A percentile compares a stretch with the other conserved stretches of the same genome.
These are phyloP conservation scores for Hoplodrina ambigua DNA, from an alignment of 2,888 invertebrate genomes.

Conservation along the genomic window DNA sequence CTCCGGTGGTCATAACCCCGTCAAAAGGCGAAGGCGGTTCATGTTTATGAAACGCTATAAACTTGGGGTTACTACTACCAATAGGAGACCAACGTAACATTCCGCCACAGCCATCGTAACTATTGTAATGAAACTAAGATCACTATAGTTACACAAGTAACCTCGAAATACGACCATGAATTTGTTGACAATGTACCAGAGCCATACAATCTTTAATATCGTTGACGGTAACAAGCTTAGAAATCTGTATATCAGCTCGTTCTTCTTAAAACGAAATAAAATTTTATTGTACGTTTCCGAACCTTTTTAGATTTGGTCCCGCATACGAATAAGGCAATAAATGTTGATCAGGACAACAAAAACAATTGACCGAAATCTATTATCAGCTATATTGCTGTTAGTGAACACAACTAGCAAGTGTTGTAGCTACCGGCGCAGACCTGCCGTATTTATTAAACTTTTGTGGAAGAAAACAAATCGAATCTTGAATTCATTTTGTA, in stretches of 20 bases:
- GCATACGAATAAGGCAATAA: slow-evolving; percentile 87
- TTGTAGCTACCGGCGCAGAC: slow-evolving; percentile 32
- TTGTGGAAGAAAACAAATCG: slow-evolving; percentile 46
- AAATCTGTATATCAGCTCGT: slow-evolving; percentile 66
- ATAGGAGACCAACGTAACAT: slow-evolving; percentile 50
- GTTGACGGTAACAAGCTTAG: slow-evolving; percentile 51
- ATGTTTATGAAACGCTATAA: slow-evolving; percentile 72
- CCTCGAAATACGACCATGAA: slow-evolving; percentile 38
- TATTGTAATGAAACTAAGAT: slow-evolving; percentile 60
- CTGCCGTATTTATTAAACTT: slow-evolving; percentile 55
- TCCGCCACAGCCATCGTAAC: slow-evolving; percentile 50
- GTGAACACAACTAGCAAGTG: slow-evolving; percentile 60
- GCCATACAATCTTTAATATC: slow-evolving; percentile 36
- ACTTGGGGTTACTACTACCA: slow-evolving; percentile 53
- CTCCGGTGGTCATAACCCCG: slow-evolving; percentile 66
- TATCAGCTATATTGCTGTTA: slow-evolving; percentile 78
- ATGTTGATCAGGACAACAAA: slow-evolving; percentile 84
- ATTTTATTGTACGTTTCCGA: slow-evolving; percentile 81
- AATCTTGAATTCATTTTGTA: slow-evolving; percentile 39
- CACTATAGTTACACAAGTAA: slow-evolving; percentile 47
- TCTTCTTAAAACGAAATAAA: slow-evolving; percentile 80
- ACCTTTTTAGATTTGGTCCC: slow-evolving; percentile 84
- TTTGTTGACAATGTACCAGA: slow-evolving; percentile 33
- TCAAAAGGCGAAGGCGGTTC: slow-evolving; percentile 67
- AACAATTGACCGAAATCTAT: slow-evolving; percentile 83